phyloP scores from a whole-genome alignment of 1,140 invertebrate species.

The Papilio xuthus region DNA sequence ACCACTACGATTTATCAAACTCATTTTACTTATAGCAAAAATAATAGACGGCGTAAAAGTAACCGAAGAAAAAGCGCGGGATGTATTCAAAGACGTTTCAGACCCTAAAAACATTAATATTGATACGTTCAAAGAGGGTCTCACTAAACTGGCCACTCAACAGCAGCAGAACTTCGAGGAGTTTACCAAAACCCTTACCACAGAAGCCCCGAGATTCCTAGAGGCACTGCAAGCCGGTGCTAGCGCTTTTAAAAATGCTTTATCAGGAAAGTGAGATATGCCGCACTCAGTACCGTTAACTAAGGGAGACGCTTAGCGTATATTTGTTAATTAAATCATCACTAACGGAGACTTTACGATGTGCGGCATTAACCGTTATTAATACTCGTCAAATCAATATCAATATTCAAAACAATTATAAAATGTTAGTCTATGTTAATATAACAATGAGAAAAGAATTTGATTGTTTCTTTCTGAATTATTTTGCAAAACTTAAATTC shows the following conservation, averaged over 20 bases:
- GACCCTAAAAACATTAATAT: constrained; percentile 50
- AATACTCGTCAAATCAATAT: too few species aligned
- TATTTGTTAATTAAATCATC: background rate
- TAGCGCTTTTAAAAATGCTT: constrained; percentile 50
- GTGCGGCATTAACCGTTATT: background rate
- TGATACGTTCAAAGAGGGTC: constrained; percentile 54
- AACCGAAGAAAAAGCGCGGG: constrained; percentile 50
- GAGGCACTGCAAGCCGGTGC: constrained; percentile 45
- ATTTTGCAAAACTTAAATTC: too few species aligned
- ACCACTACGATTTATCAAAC: background rate
- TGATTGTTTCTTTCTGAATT: background rate
- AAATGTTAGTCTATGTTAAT: constrained; percentile 7
- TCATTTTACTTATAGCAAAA: constrained; percentile 50
- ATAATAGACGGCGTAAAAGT: constrained; percentile 55
- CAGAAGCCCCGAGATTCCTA: constrained; percentile 48
- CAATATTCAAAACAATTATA: background rate
- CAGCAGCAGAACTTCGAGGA: constrained; percentile 54
- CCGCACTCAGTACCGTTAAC: background rate
- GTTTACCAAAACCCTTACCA: constrained; percentile 46
- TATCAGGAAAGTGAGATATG: constrained; percentile 45
- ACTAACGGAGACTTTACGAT: background rate
- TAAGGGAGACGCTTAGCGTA: too few species aligned
- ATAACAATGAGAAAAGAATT: background rate
- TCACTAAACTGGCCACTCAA: constrained; percentile 51
- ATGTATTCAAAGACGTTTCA: constrained; percentile 50